Base-by-base conservation (phyloP, 2,888 invertebrate genomes). In the Erebia aethiops region DNA sequence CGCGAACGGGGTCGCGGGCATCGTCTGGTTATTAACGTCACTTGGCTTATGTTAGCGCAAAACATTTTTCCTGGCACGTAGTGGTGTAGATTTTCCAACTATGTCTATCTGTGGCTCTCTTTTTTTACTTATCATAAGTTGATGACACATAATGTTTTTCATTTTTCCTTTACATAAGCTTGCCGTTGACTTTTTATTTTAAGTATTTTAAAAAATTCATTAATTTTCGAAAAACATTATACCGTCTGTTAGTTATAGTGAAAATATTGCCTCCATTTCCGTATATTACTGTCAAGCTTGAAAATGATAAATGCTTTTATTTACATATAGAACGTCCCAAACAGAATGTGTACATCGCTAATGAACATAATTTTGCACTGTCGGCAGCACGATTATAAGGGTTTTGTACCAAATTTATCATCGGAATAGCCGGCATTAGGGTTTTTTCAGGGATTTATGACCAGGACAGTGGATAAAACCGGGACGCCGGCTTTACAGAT, bases 341-440 rank as follows among this genome's bases (percentile, higher is more conserved):
- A 41, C n/a, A n/a, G 43, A 60, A 60, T n/a, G 10, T n/a, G 10
- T 60, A 41, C 60, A 35, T 35, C 58, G n/a, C 56, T 58, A 60
- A 60, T 41, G 41, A 43, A 9, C 60, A 60, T 60, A 41, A 43
- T 60, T 60, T 41, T 10, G 60, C 41, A 11, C 16, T 60, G 41
- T 60, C 41, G 26, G 16, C 60, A 26, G 26, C 35, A 58, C 26
- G 60, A 60, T 60, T 60, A 60, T 60, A 43, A 43, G n/a, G 16
- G 60, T 60, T 60, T 35, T 60, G 41, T 60, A 60, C 60, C 41
- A 16, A 41, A 60, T 60, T 60, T 60, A 60, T 60, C 60, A 60
- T 60, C 43, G 10, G 35, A 9, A 13, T 61, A 46, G 13, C 46
- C 14, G 18, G 46, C 46, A 46, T 46, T 46, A 61, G 13, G 43